Percentiles rank a stretch among this genome's conserved stretches.
These are phyloP conservation scores for Argentina silus DNA, from an alignment of 2,797 vertebrate genomes.

Conservation along the genomic window DNA sequence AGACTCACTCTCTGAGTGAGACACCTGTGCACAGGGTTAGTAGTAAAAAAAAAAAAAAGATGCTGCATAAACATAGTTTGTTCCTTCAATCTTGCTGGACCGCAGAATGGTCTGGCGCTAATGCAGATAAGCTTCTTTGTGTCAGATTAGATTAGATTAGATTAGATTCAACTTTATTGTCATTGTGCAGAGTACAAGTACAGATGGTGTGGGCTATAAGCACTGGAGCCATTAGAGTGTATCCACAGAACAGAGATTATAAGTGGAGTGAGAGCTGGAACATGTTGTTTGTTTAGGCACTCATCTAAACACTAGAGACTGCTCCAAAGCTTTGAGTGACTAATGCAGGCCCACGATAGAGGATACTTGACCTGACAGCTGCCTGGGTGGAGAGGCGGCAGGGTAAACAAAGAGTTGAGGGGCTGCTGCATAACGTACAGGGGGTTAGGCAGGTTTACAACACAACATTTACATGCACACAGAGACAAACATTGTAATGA, in stretches of 20 bases:
- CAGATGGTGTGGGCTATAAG: constrained; percentile 1
- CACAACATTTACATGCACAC: too few species aligned
- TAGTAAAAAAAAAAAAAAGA: too few species aligned
- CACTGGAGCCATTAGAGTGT: neutral
- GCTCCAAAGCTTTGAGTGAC: neutral
- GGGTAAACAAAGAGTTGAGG: neutral
- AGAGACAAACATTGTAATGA: too few species aligned
- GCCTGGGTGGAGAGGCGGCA: neutral
- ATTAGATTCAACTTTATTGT: neutral
- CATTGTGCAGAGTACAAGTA: neutral
- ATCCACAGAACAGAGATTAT: neutral
- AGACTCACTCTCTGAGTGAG: too few species aligned
- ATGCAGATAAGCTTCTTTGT: too few species aligned
- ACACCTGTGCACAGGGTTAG: too few species aligned
- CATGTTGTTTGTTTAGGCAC: neutral
- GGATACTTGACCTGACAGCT: constrained; percentile 8
- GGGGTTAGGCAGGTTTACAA: neutral
- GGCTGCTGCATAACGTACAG: neutral
- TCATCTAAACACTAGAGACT: neutral
- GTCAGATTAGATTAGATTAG: too few species aligned
- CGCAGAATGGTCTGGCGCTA: too few species aligned
- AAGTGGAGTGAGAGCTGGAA: constrained; percentile 1
- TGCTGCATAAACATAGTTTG: too few species aligned
- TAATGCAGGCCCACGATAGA: neutral
- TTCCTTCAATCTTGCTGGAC: too few species aligned